Evolutionary conservation across 1,140 invertebrate species (phyloP).

Genomic region (Dendrolimus punctatus): DNA sequence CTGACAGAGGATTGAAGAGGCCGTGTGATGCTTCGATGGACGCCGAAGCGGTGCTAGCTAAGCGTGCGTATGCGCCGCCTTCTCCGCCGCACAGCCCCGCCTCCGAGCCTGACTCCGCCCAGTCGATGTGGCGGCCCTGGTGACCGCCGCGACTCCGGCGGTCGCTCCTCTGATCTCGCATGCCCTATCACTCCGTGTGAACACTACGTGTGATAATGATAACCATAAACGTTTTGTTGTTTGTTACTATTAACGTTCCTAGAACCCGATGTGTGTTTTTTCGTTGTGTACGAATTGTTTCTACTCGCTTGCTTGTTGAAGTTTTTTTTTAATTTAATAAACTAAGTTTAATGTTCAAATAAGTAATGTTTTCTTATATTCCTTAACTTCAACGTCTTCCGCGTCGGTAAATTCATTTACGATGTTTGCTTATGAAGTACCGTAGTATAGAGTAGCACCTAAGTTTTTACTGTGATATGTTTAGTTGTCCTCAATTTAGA

Average conservation of each 20-base stretch:
- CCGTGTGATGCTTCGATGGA: constrained; percentile 37
- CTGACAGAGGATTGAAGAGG: constrained; percentile 51
- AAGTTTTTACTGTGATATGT: constrained; percentile 50
- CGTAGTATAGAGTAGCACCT: constrained; percentile 32
- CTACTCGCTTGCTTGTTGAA: constrained; percentile 57
- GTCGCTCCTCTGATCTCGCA: constrained; percentile 30
- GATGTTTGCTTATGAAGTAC: constrained; percentile 43
- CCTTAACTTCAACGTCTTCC: constrained; percentile 57
- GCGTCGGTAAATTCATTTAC: constrained; percentile 50
- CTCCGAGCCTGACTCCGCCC: constrained; percentile 67
- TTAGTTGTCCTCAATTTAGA: constrained; percentile 31
- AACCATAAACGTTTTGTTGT: constrained; percentile 41
- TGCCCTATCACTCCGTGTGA: constrained; percentile 31
- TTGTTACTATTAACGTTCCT: constrained; percentile 56
- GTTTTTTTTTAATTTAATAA: constrained; percentile 63
- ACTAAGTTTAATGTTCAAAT: constrained; percentile 52
- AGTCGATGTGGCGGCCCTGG: constrained; percentile 72
- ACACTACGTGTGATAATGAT: constrained; percentile 36
- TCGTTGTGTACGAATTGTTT: constrained; percentile 25
- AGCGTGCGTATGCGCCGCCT: constrained; percentile 68
- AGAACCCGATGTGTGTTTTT: constrained; percentile 56
- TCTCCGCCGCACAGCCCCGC: constrained; percentile 73
- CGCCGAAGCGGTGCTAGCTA: constrained; percentile 41
- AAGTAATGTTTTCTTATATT: constrained; percentile 50
- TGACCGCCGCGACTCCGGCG: constrained; percentile 32